A percentile compares a stretch with the other conserved stretches of the same genome.
Evolutionary conservation across 2,888 invertebrate genomes (phyloP).

Genomic region (Bursaphelenchus okinawaensis): DNA sequence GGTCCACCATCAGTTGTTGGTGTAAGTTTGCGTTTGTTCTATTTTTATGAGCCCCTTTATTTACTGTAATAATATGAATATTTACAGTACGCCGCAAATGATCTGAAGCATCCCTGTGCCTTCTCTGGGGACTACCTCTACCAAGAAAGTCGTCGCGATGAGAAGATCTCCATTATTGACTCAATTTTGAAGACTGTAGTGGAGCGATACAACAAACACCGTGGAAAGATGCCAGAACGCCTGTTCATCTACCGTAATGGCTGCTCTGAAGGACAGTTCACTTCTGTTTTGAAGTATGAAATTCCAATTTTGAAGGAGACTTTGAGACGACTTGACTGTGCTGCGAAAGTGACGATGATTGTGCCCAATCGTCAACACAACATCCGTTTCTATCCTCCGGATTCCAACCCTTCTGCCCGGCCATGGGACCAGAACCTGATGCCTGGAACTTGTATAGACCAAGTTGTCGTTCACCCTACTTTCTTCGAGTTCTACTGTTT

Average conservation of each 20-base stretch:
- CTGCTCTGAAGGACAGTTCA: conserved; percentile 35
- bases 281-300: conserved; percentile 21
- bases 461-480: conserved; percentile 31
- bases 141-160: conserved; percentile 29
- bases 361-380: conserved; percentile 41
- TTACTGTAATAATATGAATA: too few relatives aligned
- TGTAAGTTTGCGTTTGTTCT: conserved; percentile 11
- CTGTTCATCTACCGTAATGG: conserved; percentile 42
- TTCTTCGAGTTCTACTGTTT: conserved; percentile 44
- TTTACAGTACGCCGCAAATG: conserved; percentile 29
- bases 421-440: conserved; percentile 37
- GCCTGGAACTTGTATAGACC: conserved; percentile 40
- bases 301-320: conserved; percentile 21
- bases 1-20: conserved; percentile 23
- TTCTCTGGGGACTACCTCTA: conserved; percentile 35
- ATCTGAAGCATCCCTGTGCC: conserved; percentile 12
- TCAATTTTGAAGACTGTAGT: conserved; percentile 21
- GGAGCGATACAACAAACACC: conserved; percentile 14
- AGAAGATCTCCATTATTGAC: conserved; percentile 24
- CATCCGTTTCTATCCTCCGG: conserved; percentile 25
- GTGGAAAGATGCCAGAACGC: conserved; percentile 24
- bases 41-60: background rate
- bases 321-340: conserved; percentile 2
- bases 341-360: conserved; percentile 35
- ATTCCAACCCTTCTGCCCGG: background rate